A percentile compares a stretch with the other conserved stretches of the same genome.
These are phyloP conservation scores for Oreohelix idahoensis DNA, from an alignment of 1,140 invertebrate genomes.

Conservation along the genomic window DNA sequence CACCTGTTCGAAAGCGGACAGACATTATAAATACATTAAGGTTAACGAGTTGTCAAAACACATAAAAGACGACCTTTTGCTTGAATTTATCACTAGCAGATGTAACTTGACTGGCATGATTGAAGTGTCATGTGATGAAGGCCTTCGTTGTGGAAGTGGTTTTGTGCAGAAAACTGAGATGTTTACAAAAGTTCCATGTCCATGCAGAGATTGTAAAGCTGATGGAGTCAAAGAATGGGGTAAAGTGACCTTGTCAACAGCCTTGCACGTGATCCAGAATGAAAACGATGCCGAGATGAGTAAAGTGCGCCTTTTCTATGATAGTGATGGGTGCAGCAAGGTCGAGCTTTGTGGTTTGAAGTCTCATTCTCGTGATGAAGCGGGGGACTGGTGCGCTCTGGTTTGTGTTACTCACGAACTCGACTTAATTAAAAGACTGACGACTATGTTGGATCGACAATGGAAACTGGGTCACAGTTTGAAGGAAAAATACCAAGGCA, in stretches of 20 bases:
- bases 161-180: not conserved
- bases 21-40: not conserved
- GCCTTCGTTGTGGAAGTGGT: not conserved
- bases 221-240: not conserved
- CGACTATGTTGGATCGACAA: not conserved
- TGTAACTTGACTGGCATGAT: not conserved
- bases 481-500: not conserved
- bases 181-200: not conserved
- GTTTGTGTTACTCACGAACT: not conserved
- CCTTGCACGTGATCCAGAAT: not conserved
- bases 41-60: not conserved
- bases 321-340: not conserved
- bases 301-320: not conserved
- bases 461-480: not conserved
- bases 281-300: not conserved
- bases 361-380: not conserved
- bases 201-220: not conserved
- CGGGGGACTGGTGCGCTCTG: conserved; percentile 9
- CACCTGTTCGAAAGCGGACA: not conserved
- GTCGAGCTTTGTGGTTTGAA: too few species aligned
- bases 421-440: not conserved
- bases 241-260: not conserved
- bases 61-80: not conserved
- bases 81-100: not conserved
- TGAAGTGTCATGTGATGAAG: not conserved